Percentiles rank a stretch among this genome's conserved stretches.
Evolutionary conservation across 2,113 vertebrate genomes (phyloP).

Genomic region (Cryptomyrus ogoouensis): DNA sequence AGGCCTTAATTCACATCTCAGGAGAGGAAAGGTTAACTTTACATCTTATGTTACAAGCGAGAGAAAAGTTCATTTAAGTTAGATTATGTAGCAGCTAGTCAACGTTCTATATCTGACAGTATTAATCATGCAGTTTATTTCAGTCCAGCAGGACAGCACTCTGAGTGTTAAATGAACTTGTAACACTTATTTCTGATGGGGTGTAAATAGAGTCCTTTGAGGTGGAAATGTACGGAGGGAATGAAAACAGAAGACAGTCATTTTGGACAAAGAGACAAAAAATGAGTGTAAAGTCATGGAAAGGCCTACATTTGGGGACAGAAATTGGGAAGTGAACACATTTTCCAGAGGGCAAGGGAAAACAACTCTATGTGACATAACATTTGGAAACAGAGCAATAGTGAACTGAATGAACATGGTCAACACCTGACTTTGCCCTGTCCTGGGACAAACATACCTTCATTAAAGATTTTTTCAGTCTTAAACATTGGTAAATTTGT

Average conservation of each 20-base stretch:
- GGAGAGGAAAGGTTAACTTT: constrained; percentile 17
- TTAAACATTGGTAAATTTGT: neutral
- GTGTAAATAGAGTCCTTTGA: neutral
- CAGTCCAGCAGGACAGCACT: neutral
- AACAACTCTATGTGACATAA: neutral
- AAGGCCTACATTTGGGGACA: neutral
- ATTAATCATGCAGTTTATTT: neutral
- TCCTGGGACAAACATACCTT: neutral
- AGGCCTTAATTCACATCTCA: constrained; percentile 31
- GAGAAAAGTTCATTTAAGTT: constrained; percentile 16
- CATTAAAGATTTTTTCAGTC: neutral
- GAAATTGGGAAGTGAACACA: neutral
- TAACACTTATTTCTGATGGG: neutral
- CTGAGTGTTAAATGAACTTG: neutral
- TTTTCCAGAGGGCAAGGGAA: neutral
- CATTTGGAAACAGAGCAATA: neutral
- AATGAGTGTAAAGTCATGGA: neutral
- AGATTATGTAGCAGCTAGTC: neutral
- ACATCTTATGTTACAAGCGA: constrained; percentile 8
- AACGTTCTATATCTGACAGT: neutral
- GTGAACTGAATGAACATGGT: neutral
- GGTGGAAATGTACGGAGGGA: neutral
- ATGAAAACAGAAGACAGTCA: neutral
- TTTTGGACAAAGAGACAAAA: neutral
- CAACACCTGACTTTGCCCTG: neutral